Evolutionary conservation across 2,797 vertebrate species (phyloP).

Genomic region (Schizopygopsis malacanthus): DNA sequence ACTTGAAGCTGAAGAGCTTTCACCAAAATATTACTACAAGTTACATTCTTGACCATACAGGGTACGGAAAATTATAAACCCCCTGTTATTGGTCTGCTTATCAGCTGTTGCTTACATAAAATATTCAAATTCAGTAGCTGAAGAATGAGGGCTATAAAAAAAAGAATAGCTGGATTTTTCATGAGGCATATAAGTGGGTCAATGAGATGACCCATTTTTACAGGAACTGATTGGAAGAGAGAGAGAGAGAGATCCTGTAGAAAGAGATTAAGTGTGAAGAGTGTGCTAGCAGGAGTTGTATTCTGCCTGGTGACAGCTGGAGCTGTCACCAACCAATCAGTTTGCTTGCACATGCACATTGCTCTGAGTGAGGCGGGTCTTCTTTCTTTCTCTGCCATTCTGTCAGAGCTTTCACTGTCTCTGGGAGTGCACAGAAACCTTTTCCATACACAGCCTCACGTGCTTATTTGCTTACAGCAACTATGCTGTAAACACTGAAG

Average conservation of each 20-base stretch:
- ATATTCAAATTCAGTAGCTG: conserved; percentile 74
- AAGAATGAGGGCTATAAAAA: conserved; percentile 65
- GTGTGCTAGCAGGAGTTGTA: conserved; percentile 74
- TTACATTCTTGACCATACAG: background rate
- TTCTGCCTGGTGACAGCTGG: conserved; percentile 87
- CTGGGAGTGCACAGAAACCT: conserved; percentile 56
- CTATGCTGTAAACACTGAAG: conserved; percentile 30
- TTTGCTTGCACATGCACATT: conserved; percentile 57
- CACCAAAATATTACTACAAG: background rate
- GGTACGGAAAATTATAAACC: conserved; percentile 39
- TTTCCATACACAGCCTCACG: conserved; percentile 30
- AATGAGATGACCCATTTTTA: conserved; percentile 79
- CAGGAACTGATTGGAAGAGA: conserved; percentile 65
- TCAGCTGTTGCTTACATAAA: conserved; percentile 73
- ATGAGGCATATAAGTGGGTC: conserved; percentile 77
- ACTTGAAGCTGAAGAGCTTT: conserved; percentile 7
- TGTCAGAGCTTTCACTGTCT: conserved; percentile 66
- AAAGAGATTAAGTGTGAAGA: conserved; percentile 75
- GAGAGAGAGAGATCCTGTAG: conserved; percentile 66
- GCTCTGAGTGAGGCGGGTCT: conserved; percentile 75
- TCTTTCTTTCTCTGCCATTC: conserved; percentile 66
- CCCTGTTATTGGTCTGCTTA: conserved; percentile 59
- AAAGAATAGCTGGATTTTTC: conserved; percentile 74
- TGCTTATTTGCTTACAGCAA: conserved; percentile 48
- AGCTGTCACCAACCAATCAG: conserved; percentile 76